phyloP scores from a whole-genome alignment of 2,797 vertebrate genomes.

The Lepidocolaptes lacrymiger region DNA sequence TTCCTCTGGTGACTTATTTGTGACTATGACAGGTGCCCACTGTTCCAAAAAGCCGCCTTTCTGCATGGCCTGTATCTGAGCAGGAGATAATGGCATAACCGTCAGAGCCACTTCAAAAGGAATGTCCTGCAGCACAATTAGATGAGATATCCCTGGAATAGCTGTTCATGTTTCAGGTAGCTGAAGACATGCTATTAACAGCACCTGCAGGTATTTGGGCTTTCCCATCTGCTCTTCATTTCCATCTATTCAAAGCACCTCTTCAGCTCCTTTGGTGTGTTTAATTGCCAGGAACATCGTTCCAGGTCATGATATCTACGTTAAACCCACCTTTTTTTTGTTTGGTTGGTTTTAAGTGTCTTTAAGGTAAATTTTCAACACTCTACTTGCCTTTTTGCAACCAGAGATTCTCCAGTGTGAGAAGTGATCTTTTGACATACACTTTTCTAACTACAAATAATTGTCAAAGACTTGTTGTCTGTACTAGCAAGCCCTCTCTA shows the following conservation, averaged over 20 bases:
- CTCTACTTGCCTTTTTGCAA: neutral
- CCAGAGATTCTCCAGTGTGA: neutral
- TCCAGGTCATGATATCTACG: neutral
- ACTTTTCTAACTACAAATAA: neutral
- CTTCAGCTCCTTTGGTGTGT: neutral
- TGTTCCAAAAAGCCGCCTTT: neutral
- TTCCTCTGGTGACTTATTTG: neutral
- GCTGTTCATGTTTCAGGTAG: neutral
- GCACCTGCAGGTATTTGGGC: neutral
- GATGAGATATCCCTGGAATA: neutral
- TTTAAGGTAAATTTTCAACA: neutral
- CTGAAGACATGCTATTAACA: neutral
- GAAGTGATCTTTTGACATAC: neutral
- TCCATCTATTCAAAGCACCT: neutral
- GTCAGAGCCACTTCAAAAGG: neutral
- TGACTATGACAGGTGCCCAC: neutral
- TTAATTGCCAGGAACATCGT: neutral
- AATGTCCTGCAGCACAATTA: neutral
- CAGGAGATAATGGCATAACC: neutral
- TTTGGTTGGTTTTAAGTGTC: neutral
- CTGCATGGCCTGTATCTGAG: neutral
- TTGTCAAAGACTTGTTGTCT: neutral
- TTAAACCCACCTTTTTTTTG: neutral
- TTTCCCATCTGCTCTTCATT: neutral
- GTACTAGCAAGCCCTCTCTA: neutral